phyloP scores from a whole-genome alignment of 2,888 invertebrate genomes.

The Amiota mariae region DNA sequence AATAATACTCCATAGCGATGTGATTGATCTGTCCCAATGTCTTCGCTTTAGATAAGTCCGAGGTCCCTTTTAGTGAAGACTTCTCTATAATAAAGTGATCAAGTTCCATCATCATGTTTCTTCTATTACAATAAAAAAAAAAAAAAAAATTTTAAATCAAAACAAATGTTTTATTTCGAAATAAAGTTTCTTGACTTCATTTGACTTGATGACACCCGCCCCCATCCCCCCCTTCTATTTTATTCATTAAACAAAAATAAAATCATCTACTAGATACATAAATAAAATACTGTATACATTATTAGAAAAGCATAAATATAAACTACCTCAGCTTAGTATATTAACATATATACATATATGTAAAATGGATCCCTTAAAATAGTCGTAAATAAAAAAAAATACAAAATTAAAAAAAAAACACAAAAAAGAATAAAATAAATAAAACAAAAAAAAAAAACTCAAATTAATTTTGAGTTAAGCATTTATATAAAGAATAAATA shows the following conservation, averaged over 20 bases:
- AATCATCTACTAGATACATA: constrained; percentile 15
- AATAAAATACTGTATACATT: constrained; percentile 50
- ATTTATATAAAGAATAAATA: constrained; percentile 56
- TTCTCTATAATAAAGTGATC: too few species aligned
- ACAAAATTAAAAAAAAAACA: constrained; percentile 32
- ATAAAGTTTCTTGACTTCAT: too few species aligned
- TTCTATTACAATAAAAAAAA: too few species aligned
- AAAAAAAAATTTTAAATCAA: too few species aligned
- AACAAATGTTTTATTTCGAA: too few species aligned
- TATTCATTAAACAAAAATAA: too few species aligned
- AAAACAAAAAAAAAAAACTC: constrained; percentile 39
- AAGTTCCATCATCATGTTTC: too few species aligned
- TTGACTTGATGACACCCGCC: too few species aligned
- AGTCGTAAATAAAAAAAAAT: constrained; percentile 25
- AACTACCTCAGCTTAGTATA: constrained; percentile 70
- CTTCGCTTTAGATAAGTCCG: too few species aligned
- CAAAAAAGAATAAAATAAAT: constrained; percentile 21
- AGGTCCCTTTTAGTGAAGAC: too few species aligned
- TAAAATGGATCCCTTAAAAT: constrained; percentile 41
- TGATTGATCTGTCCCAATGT: constrained; percentile 9
- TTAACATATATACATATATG: constrained; percentile 42
- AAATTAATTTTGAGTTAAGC: constrained; percentile 56
- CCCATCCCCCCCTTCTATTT: too few species aligned
- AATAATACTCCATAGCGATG: constrained; percentile 1
- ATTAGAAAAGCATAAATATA: constrained; percentile 41